phyloP scores from a whole-genome alignment of 2,113 vertebrate species.

The Trogon melanurus region DNA sequence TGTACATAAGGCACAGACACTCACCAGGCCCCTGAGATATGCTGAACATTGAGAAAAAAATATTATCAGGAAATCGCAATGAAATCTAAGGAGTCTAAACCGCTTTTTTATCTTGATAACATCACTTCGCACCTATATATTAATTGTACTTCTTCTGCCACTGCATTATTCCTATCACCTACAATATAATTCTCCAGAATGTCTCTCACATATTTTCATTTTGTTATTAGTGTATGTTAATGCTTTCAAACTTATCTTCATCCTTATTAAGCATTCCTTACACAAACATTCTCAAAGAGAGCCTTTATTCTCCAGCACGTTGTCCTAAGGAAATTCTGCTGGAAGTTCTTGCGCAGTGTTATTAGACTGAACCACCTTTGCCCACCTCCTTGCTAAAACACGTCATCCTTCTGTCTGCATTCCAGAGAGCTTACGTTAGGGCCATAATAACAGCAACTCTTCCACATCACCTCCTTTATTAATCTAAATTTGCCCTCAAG shows the following conservation, averaged over 20 bases:
- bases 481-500: conserved; percentile 28
- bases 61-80: background rate
- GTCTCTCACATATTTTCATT: background rate
- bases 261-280: conserved; percentile 5
- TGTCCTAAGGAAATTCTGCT: conserved; percentile 48
- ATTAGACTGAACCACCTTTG: background rate
- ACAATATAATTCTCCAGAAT: background rate
- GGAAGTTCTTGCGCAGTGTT: background rate
- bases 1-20: background rate
- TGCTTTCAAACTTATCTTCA: conserved; percentile 4
- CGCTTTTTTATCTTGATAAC: background rate
- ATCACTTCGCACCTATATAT: background rate
- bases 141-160: conserved; percentile 5
- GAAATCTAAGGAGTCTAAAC: conserved; percentile 25
- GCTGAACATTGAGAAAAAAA: background rate
- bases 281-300: conserved; percentile 13
- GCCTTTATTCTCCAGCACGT: background rate
- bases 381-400: conserved; percentile 10
- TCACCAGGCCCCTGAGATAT: background rate
- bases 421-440: conserved; percentile 47
- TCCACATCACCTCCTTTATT: conserved; percentile 48
- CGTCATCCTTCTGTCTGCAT: conserved; percentile 56
- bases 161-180: background rate
- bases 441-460: conserved; percentile 40
- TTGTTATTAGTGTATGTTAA: conserved; percentile 25